Evolutionary conservation across 2,888 invertebrate species (phyloP), one percentile per base, ranked within the genome.

Genomic region (Rhabditoides inermis): DNA sequence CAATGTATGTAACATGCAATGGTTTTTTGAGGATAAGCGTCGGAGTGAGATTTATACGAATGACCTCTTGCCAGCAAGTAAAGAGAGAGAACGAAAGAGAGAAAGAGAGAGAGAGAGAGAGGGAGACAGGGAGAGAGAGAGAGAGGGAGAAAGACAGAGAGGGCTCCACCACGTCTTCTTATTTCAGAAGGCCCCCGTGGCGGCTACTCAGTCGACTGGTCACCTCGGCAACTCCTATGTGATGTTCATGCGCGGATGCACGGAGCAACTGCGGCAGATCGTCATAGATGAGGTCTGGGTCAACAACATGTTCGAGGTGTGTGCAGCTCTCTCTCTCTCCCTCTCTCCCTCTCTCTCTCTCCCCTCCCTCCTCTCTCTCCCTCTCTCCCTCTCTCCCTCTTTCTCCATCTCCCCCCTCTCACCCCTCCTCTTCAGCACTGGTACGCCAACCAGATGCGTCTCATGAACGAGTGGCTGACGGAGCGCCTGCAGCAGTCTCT

Each of bases 221-320:
- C 74, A 76, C 49, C 53, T 72, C 18, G 98, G 98, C 2, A 90
- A 94, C 78, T 88, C 90, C 35, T 98, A 98, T 80, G 91, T 98
- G 48, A 91, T 90, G 81, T 98, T 95, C 79, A 88, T 92, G 79
- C 84, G 94, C 61, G 91, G 90, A 75, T 91, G 91, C 73, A 88
- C 94, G 85, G 98, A 98, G 82, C 91, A 92, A 81, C 88, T 98
- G 69, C 84, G 94, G 75, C 90, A 94, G 70, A 94, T 94, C 82
- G 89, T 98, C 55, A 85, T 84, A 60, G 88, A 88, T 78, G 88
- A 88, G 77, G 80, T 88, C 55, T 88, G 86, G 85, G 86, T 87
- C 64, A 81, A 88, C 55, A 85, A 83, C 72, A 84, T 87, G 71
- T 86, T 87, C 79, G 87, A 88, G 84, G 83, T 83, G 62, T 75